phyloP scores from a whole-genome alignment of 2,888 invertebrate genomes.

The Dasysyrphus tricinctus region DNA sequence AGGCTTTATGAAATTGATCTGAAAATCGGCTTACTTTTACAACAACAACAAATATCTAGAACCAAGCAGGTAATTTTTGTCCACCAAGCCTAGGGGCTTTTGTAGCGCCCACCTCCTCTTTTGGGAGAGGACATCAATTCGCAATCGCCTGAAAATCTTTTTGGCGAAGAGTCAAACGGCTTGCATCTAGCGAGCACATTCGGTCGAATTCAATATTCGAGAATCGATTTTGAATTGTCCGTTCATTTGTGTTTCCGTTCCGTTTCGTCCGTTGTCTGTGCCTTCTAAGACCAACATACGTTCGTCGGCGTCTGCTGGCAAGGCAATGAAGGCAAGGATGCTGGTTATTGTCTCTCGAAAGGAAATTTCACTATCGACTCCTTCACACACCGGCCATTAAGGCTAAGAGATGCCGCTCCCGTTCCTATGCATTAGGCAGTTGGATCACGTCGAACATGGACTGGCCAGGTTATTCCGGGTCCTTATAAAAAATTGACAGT shows the following conservation, averaged over 20 bases:
- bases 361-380: constrained; percentile 52
- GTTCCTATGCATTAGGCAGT: constrained; percentile 56
- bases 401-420: constrained; percentile 16
- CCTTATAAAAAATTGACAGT: constrained; percentile 66
- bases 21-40: constrained; percentile 59
- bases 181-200: constrained; percentile 55
- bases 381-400: constrained; percentile 39
- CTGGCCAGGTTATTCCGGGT: constrained; percentile 56
- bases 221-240: constrained; percentile 72
- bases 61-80: constrained; percentile 20
- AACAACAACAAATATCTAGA: constrained; percentile 4
- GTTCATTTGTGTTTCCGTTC: constrained; percentile 29
- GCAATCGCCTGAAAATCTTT: constrained; percentile 53
- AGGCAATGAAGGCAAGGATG: constrained; percentile 63
- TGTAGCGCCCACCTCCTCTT: background rate
- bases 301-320: background rate
- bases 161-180: constrained; percentile 58
- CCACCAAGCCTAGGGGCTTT: background rate
- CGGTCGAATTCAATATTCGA: constrained; percentile 69
- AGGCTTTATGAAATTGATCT: constrained; percentile 60
- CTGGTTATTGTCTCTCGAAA: constrained; percentile 67
- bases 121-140: constrained; percentile 52
- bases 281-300: background rate
- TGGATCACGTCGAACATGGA: constrained; percentile 60
- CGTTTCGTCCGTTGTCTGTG: background rate